Evolutionary conservation across 2,113 vertebrate species (phyloP).

Genomic region (Nicator chloris): DNA sequence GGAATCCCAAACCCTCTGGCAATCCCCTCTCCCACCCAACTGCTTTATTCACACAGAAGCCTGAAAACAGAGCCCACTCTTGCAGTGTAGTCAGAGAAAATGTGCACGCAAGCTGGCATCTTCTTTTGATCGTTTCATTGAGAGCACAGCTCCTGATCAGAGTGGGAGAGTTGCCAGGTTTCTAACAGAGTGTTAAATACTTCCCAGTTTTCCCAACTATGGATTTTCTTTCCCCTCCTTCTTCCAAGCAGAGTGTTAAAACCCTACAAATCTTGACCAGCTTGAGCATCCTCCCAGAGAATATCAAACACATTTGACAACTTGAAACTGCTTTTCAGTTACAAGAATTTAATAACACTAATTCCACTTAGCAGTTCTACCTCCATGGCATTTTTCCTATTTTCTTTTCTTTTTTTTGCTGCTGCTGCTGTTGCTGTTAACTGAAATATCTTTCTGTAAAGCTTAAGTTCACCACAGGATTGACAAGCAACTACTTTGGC

Average conservation of each 20-base stretch:
- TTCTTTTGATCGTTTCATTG: neutral
- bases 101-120: neutral
- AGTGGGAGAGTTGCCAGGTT: neutral
- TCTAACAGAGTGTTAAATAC: neutral
- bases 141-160: neutral
- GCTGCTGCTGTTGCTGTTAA: neutral
- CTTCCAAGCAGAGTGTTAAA: conserved; percentile 24
- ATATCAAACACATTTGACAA: neutral
- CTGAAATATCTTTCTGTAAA: neutral
- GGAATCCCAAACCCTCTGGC: neutral
- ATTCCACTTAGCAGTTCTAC: neutral
- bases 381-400: neutral
- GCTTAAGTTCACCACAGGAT: neutral
- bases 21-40: neutral
- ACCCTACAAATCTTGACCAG: neutral
- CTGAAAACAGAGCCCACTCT: neutral
- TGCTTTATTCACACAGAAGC: neutral
- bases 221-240: neutral
- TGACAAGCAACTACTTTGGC: neutral
- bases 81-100: neutral
- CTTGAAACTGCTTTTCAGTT: neutral
- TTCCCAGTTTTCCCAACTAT: neutral
- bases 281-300: neutral
- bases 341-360: neutral
- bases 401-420: neutral